These are phyloP conservation scores for Cabera pusaria DNA, from an alignment of 2,888 invertebrate species.

Conservation along the genomic window DNA sequence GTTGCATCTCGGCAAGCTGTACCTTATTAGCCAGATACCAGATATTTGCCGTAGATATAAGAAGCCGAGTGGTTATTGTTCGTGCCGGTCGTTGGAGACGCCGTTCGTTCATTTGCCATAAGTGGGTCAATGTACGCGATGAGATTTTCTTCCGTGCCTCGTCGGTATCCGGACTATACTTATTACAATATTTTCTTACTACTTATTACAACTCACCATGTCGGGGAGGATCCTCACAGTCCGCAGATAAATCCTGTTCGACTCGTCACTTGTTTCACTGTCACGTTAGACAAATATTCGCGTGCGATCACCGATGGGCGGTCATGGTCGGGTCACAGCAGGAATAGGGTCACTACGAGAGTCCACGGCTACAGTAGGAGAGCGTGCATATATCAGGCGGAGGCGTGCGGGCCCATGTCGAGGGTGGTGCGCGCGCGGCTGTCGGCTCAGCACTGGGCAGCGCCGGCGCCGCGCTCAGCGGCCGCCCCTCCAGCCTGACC, in stretches of 20 bases:
- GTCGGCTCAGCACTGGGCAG: slow-evolving; percentile 59
- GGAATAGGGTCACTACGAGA: slow-evolving; percentile 68
- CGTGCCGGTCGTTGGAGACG: slow-evolving; percentile 46
- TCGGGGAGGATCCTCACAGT: slow-evolving; percentile 41
- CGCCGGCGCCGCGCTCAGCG: slow-evolving; percentile 42
- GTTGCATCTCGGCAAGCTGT: slow-evolving; percentile 2
- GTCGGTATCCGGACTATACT: slow-evolving; percentile 18
- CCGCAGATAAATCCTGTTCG: slow-evolving; percentile 53
- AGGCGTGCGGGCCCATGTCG: slow-evolving; percentile 57
- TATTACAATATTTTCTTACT: slow-evolving; percentile 8
- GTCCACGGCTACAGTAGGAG: slow-evolving; percentile 29
- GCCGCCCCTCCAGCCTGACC: slow-evolving; percentile 72
- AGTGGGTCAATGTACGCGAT: slow-evolving; percentile 60
- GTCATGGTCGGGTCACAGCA: slow-evolving; percentile 65
- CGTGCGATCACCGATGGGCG: slow-evolving; percentile 51
- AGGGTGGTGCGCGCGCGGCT: slow-evolving; percentile 62
- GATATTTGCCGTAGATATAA: slow-evolving; percentile 16
- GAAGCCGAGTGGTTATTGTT: slow-evolving; percentile 35
- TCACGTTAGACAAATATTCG: slow-evolving; percentile 48
- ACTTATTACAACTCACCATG: slow-evolving; percentile 55
- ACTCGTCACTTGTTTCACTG: slow-evolving; percentile 64
- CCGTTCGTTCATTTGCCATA: slow-evolving; percentile 42
- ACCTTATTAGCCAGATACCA: slow-evolving; percentile 9
- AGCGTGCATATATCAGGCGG: slow-evolving; percentile 46
- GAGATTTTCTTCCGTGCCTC: slow-evolving; percentile 49